Percentiles rank a stretch among this genome's conserved stretches.
Conservation (phyloP, 2,888 invertebrate genomes). For the Stenchaetothrips biformis region DNA sequence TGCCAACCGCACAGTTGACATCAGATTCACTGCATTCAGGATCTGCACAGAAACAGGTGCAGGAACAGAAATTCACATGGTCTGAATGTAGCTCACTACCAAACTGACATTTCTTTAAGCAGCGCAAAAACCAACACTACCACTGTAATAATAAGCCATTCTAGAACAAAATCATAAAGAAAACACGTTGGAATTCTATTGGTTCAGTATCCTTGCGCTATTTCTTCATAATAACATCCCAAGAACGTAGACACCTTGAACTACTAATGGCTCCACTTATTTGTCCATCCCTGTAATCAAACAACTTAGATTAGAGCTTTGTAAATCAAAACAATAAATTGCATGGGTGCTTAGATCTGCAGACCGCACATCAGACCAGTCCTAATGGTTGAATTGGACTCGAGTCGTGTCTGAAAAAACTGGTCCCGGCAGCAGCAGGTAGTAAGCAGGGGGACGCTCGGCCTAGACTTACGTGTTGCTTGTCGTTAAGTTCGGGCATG, state of each 20-base stretch:
- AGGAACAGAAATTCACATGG: neutral
- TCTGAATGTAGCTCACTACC: neutral
- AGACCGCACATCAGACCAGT: too few relatives aligned
- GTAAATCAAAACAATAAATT: too few relatives aligned
- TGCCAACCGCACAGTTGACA: constrained; percentile 20
- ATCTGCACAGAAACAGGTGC: constrained; percentile 17
- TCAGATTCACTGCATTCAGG: constrained; percentile 11
- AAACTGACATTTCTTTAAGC: neutral
- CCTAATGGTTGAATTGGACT: too few relatives aligned
- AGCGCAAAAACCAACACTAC: neutral
- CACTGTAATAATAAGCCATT: constrained; percentile 1
- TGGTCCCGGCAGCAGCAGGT: too few relatives aligned
- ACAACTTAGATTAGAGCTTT: neutral
- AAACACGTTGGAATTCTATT: constrained; percentile 9
- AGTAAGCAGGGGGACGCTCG: neutral
- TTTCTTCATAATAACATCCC: constrained; percentile 4
- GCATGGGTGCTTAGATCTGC: too few relatives aligned
- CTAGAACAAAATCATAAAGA: constrained; percentile 22
- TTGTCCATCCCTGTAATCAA: constrained; percentile 35
- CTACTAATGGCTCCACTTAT: constrained; percentile 37
- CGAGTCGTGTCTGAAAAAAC: too few relatives aligned
- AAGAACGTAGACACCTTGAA: constrained; percentile 10
- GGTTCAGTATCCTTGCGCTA: constrained; percentile 20
- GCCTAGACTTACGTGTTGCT: constrained; percentile 35
- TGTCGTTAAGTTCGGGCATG: constrained; percentile 35